A percentile compares a stretch with the other conserved stretches of the same genome.
Conservation (phyloP, 2,797 vertebrate species). For the Eupleurogrammus muticus region DNA sequence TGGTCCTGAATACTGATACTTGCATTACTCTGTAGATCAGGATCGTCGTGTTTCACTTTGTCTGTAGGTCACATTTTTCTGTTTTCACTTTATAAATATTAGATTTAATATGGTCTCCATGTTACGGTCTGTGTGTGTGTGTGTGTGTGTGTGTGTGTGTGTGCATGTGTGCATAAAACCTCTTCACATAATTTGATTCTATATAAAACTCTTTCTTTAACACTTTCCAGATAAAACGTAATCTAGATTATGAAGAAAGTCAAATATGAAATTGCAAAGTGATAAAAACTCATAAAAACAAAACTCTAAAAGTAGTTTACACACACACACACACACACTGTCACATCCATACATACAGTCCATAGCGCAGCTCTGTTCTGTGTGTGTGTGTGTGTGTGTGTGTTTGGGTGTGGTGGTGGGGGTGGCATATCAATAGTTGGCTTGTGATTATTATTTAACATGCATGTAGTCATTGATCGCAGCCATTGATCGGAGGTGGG, state of each 20-base stretch:
- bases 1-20: constrained; percentile 77
- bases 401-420: constrained; percentile 39
- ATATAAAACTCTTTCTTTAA: background rate
- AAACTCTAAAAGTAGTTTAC: background rate
- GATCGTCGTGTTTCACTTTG: constrained; percentile 51
- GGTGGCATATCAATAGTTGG: constrained; percentile 80
- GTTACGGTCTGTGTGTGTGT: background rate
- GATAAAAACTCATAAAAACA: background rate
- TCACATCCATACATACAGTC: background rate
- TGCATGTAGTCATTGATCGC: constrained; percentile 83
- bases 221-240: background rate
- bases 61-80: constrained; percentile 39
- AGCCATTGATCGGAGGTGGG: constrained; percentile 78
- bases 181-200: background rate
- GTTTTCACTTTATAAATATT: constrained; percentile 1
- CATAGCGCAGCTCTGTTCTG: constrained; percentile 11
- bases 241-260: background rate
- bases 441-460: constrained; percentile 88
- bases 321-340: background rate
- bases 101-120: constrained; percentile 4
- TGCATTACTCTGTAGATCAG: constrained; percentile 76
- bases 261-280: background rate
- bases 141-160: background rate
- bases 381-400: constrained; percentile 26
- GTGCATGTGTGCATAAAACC: too few species aligned